Conservation (phyloP, 2,797 vertebrate species). For the Pseudomugil tenellus region DNA sequence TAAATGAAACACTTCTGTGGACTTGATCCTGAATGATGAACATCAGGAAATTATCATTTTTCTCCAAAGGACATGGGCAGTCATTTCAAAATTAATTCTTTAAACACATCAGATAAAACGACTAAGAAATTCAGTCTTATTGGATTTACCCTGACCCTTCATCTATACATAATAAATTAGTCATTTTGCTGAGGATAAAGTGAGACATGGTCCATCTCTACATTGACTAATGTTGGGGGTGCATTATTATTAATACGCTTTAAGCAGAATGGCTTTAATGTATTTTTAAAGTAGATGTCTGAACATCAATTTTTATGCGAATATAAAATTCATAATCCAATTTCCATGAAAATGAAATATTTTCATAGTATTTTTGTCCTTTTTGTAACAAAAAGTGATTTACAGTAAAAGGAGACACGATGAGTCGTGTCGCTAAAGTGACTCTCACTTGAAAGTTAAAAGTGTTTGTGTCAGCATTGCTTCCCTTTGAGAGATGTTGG, state of each 20-base stretch:
- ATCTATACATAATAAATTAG: constrained; percentile 18
- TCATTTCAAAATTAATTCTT: constrained; percentile 52
- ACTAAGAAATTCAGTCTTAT: constrained; percentile 20
- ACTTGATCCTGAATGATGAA: constrained; percentile 41
- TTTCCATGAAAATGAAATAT: background rate
- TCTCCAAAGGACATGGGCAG: constrained; percentile 33
- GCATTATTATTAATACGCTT: constrained; percentile 1
- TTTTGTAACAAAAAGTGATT: background rate
- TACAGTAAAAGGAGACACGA: constrained; percentile 15
- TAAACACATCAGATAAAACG: constrained; percentile 45
- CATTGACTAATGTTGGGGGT: constrained; percentile 3
- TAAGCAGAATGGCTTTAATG: background rate
- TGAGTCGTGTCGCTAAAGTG: constrained; percentile 35
- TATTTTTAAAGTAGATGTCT: background rate
- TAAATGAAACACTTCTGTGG: constrained; percentile 48
- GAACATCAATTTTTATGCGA: background rate
- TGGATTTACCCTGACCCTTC: constrained; percentile 33
- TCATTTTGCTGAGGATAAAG: constrained; percentile 4
- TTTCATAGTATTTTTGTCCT: background rate
- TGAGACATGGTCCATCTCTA: background rate
- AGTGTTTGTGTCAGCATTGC: constrained; percentile 70
- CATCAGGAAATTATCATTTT: constrained; percentile 57
- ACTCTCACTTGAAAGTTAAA: constrained; percentile 47
- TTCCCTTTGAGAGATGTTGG: constrained; percentile 65
- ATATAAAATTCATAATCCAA: background rate